Conservation (phyloP, 2,888 invertebrate species). For the Eristalinus sepulchralis region DNA sequence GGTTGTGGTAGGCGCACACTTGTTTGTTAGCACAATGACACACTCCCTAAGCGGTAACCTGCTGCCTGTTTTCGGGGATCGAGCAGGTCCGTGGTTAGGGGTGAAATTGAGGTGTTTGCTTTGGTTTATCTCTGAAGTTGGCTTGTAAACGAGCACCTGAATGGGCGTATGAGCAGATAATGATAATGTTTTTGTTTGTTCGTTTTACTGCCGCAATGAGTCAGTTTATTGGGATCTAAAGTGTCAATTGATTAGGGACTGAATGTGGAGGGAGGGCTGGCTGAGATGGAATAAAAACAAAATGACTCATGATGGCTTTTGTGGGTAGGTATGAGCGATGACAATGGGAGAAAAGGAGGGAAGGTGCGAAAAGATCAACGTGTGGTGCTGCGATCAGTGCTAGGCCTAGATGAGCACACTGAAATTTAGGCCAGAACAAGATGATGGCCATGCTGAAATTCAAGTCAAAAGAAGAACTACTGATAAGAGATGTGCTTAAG, state of each 20-base stretch:
- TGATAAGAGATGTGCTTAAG: too few species aligned
- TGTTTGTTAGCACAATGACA: conserved; percentile 29
- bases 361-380: too few species aligned
- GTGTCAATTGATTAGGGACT: not conserved
- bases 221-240: not conserved
- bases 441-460: too few species aligned
- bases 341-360: not conserved
- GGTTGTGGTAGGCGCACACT: conserved; percentile 19
- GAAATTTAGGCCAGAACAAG: too few species aligned
- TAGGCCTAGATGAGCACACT: too few species aligned
- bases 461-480: too few species aligned
- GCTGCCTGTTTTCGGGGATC: not conserved
- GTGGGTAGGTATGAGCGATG: not conserved
- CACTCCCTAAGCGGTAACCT: not conserved
- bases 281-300: not conserved
- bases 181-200: not conserved
- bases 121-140: not conserved
- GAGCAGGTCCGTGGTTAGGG: not conserved
- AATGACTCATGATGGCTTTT: not conserved
- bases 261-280: not conserved
- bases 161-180: not conserved
- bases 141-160: not conserved
- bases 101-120: not conserved
- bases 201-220: not conserved
- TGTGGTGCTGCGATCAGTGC: too few species aligned